Percentiles rank a stretch among this genome's conserved stretches.
Conservation (phyloP, 2,113 vertebrate genomes). For the Corythoichthys haematopterus region DNA sequence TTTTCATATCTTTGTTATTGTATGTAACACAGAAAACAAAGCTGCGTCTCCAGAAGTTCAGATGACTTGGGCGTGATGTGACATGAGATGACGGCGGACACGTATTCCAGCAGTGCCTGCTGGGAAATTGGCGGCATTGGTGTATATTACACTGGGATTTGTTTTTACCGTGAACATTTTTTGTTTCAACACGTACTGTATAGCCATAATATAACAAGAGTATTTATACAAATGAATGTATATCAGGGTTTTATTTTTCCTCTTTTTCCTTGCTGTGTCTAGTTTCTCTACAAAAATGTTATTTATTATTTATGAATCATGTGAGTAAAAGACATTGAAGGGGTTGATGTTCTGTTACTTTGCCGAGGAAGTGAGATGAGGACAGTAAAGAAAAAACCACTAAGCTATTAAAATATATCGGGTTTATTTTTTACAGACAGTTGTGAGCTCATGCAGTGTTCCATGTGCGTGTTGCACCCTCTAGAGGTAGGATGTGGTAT, state of each 20-base stretch:
- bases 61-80: conserved; percentile 60
- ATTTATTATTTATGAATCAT: conserved; percentile 62
- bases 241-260: conserved; percentile 23
- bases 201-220: conserved; percentile 52
- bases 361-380: not conserved
- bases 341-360: conserved; percentile 16
- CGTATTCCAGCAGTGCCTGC: conserved; percentile 52
- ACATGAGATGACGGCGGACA: conserved; percentile 26
- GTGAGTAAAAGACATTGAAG: conserved; percentile 26
- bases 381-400: not conserved
- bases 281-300: conserved; percentile 49
- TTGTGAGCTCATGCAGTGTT: not conserved
- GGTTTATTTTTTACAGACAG: not conserved
- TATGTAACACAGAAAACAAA: conserved; percentile 60
- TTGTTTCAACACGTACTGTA: conserved; percentile 66
- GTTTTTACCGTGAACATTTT: conserved; percentile 67
- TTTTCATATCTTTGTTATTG: not conserved
- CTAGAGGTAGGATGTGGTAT: conserved; percentile 33
- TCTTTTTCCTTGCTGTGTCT: conserved; percentile 56
- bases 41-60: conserved; percentile 53
- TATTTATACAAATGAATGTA: conserved; percentile 74
- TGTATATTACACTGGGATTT: conserved; percentile 79
- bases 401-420: not conserved
- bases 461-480: conserved; percentile 25
- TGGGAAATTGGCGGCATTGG: conserved; percentile 65